These are phyloP conservation scores for Agrochola lychnidis DNA, from an alignment of 2,888 invertebrate species.

Conservation along the genomic window DNA sequence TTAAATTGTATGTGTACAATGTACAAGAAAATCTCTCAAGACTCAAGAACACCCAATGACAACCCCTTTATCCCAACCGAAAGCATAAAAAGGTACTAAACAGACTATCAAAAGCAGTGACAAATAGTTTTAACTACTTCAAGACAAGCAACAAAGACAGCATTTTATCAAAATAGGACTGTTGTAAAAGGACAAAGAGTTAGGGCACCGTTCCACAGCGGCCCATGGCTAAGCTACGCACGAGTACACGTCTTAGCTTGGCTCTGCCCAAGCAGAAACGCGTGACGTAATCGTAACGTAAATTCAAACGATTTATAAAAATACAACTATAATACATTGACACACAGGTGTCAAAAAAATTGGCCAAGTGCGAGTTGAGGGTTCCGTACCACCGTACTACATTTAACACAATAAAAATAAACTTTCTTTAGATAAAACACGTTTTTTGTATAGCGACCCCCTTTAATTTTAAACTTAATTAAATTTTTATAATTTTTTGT, in stretches of 20 bases:
- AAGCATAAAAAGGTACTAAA: conserved; percentile 33
- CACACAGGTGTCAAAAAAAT: too few species aligned
- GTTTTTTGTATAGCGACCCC: too few species aligned
- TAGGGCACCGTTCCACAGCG: neutral
- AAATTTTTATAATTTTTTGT: too few species aligned
- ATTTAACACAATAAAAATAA: too few species aligned
- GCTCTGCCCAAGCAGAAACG: too few species aligned
- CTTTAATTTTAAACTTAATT: too few species aligned
- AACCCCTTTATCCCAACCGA: neutral
- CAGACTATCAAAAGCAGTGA: conserved; percentile 7
- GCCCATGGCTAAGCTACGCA: neutral
- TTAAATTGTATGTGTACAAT: too few species aligned
- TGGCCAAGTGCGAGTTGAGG: too few species aligned
- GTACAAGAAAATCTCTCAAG: neutral
- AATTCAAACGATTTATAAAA: neutral
- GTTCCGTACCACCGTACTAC: too few species aligned
- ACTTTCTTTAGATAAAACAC: too few species aligned
- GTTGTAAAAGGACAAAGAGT: conserved; percentile 55
- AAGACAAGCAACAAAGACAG: conserved; percentile 40
- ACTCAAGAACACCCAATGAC: neutral
- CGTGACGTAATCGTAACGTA: rapidly evolving
- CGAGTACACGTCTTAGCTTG: neutral
- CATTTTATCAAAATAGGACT: conserved; percentile 57
- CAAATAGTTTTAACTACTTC: conserved; percentile 36
- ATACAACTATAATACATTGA: too few species aligned